Evolutionary conservation across 2,113 vertebrate genomes (phyloP).

Genomic region (Notothenia rossii): DNA sequence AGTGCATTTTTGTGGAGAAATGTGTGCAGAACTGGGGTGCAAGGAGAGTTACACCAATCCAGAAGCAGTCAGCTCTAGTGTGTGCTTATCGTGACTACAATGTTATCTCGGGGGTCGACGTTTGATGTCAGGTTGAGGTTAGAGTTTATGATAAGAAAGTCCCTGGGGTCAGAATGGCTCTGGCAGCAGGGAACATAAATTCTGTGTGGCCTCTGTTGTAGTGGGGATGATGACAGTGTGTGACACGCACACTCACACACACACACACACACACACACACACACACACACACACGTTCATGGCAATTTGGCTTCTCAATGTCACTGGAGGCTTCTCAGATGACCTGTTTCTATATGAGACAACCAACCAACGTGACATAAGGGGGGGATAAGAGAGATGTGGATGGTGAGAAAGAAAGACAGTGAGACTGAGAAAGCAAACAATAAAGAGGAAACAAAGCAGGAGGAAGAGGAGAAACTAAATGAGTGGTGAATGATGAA

Average conservation of each 20-base stretch:
- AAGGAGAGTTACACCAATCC: constrained; percentile 42
- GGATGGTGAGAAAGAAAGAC: constrained; percentile 26
- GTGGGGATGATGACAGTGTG: constrained; percentile 70
- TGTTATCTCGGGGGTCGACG: constrained; percentile 76
- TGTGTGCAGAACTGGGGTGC: background rate
- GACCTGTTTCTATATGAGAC: constrained; percentile 81
- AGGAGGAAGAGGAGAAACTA: background rate
- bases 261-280: constrained; percentile 29
- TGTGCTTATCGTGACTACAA: constrained; percentile 72
- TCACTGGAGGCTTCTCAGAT: constrained; percentile 79
- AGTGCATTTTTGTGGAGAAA: constrained; percentile 4
- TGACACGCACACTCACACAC: constrained; percentile 57
- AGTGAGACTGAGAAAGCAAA: background rate
- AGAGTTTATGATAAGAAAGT: constrained; percentile 87
- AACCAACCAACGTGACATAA: constrained; percentile 64
- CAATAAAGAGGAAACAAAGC: constrained; percentile 31
- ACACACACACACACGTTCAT: constrained; percentile 58
- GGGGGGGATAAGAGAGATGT: constrained; percentile 33
- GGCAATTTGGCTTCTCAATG: constrained; percentile 81
- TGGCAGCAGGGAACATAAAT: constrained; percentile 81
- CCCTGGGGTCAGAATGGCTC: constrained; percentile 79
- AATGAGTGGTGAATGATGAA: constrained; percentile 18
- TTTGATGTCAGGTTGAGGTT: constrained; percentile 82
- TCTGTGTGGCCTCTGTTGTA: constrained; percentile 76
- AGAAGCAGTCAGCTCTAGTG: constrained; percentile 38